Evolutionary conservation across 2,888 invertebrate species (phyloP).

Genomic region (Magallana nippona): DNA sequence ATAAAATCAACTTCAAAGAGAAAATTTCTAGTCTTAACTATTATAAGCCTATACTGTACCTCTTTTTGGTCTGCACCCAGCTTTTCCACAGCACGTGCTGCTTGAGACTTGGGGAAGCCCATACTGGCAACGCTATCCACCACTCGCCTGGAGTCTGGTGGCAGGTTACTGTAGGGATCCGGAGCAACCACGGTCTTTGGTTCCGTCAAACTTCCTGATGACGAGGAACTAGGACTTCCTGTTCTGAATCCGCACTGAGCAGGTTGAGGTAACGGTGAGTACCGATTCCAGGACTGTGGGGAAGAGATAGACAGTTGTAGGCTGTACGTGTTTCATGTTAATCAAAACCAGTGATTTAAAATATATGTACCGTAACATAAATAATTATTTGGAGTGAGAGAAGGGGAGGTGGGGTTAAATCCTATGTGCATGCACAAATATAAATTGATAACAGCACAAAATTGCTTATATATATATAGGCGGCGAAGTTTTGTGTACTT

Average conservation of each 20-base stretch:
- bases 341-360: too few species aligned
- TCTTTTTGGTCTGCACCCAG: constrained; percentile 92
- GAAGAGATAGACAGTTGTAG: too few species aligned
- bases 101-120: constrained; percentile 92
- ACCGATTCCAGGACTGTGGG: constrained; percentile 67
- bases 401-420: too few species aligned
- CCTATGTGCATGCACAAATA: too few species aligned
- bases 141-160: constrained; percentile 84
- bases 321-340: too few species aligned
- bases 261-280: constrained; percentile 67
- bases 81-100: constrained; percentile 88
- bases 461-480: too few species aligned
- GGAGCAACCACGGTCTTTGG: constrained; percentile 49
- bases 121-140: constrained; percentile 89
- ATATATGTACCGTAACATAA: too few species aligned
- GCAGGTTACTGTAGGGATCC: constrained; percentile 79
- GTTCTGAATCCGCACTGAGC: constrained; percentile 34
- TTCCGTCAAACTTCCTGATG: constrained; percentile 48
- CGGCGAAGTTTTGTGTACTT: too few species aligned
- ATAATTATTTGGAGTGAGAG: too few species aligned
- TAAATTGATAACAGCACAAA: too few species aligned
- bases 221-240: constrained; percentile 39
- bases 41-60: constrained; percentile 83
- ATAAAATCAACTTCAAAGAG: too few species aligned
- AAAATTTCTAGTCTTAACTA: too few species aligned